phyloP scores from a whole-genome alignment of 2,888 invertebrate genomes.

The Aproaerema taeniolella region DNA sequence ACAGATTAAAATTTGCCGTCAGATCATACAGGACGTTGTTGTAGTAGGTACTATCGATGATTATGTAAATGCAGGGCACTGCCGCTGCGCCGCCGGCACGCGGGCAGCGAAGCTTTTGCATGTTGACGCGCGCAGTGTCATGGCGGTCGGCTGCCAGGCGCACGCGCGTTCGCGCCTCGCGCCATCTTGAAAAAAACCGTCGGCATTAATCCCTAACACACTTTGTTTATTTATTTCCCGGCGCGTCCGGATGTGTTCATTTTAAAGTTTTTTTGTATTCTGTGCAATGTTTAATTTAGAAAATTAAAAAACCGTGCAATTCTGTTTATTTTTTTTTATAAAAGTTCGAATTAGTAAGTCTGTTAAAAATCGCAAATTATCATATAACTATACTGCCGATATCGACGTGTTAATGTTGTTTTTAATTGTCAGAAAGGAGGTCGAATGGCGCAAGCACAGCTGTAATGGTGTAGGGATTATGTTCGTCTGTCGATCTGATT shows the following conservation, averaged over 20 bases:
- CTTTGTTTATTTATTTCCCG: slow-evolving; percentile 4
- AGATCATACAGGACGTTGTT: no score
- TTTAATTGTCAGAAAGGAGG: slow-evolving; percentile 20
- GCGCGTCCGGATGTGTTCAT: not conserved
- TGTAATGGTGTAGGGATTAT: slow-evolving; percentile 18
- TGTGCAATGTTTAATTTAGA: not conserved
- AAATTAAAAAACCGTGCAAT: slow-evolving; percentile 11
- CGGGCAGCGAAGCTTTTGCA: slow-evolving; percentile 37
- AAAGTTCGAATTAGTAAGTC: no score
- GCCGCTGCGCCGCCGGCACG: slow-evolving; percentile 24
- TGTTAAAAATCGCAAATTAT: no score
- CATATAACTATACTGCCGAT: no score
- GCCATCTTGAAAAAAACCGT: slow-evolving; percentile 23
- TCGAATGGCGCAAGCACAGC: slow-evolving; percentile 15
- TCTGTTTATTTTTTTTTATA: no score
- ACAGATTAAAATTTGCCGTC: no score
- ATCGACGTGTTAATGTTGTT: slow-evolving; percentile 15
- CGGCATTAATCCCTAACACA: slow-evolving; percentile 13
- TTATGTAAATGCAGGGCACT: slow-evolving; percentile 61
- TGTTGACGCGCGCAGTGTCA: slow-evolving; percentile 50
- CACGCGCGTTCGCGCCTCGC: slow-evolving; percentile 46
- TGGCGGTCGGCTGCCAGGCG: slow-evolving; percentile 56
- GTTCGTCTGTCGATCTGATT: slow-evolving; percentile 33
- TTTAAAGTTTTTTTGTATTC: not conserved
- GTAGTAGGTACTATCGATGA: slow-evolving; percentile 41